phyloP scores from a whole-genome alignment of 1,140 invertebrate genomes.

The Atta cephalotes region DNA sequence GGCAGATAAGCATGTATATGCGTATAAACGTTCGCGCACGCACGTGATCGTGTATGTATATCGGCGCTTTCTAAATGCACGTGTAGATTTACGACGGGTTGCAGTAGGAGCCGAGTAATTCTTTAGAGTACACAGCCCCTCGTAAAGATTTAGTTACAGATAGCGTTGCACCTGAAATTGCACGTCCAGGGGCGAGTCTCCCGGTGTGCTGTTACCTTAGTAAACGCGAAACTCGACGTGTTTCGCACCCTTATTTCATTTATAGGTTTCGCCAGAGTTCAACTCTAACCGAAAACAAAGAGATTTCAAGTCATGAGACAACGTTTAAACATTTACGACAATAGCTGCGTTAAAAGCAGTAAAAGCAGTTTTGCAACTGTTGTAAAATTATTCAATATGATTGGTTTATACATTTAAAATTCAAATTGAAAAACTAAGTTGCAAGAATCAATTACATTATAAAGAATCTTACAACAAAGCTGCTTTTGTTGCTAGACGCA shows the following conservation, averaged over 20 bases:
- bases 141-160: slow-evolving; percentile 56
- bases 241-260: slow-evolving; percentile 7
- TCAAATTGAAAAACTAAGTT: too few relatives aligned
- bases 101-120: slow-evolving; percentile 35
- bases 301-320: not conserved
- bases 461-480: too few relatives aligned
- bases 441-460: too few relatives aligned
- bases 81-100: not conserved
- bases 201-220: not conserved
- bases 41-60: not conserved
- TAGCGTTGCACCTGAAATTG: slow-evolving; percentile 61
- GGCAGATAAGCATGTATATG: not conserved
- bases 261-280: not conserved
- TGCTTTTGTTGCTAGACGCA: too few relatives aligned
- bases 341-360: too few relatives aligned
- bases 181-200: slow-evolving; percentile 46
- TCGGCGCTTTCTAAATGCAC: slow-evolving; percentile 42
- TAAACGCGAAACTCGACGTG: not conserved
- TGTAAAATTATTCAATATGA: too few relatives aligned
- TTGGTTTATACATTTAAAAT: too few relatives aligned
- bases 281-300: not conserved
- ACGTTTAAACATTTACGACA: not conserved
- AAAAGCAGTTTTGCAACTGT: too few relatives aligned
- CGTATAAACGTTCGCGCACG: not conserved
- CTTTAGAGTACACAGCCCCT: slow-evolving; percentile 42